These are phyloP conservation scores for Onthophagus taurus DNA, from an alignment of 1,140 invertebrate species.

Conservation along the genomic window DNA sequence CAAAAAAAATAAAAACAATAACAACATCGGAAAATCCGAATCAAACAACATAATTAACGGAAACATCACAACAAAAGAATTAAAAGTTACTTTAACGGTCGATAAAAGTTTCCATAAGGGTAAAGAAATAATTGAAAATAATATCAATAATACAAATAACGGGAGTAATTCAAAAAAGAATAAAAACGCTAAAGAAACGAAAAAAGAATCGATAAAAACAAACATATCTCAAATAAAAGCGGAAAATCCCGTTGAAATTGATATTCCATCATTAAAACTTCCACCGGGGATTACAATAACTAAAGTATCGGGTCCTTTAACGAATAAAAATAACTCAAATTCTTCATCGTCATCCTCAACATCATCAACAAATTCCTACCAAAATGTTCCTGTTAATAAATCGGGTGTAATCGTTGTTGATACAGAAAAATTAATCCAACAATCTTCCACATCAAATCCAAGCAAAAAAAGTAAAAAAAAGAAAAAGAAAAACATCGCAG, in stretches of 20 bases:
- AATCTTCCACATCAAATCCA: conserved; percentile 11
- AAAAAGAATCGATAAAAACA: conserved; percentile 16
- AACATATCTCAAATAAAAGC: conserved; percentile 15
- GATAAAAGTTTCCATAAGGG: conserved; percentile 19
- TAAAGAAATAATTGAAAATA: conserved; percentile 19
- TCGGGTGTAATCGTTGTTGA: conserved; percentile 56
- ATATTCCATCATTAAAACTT: conserved; percentile 43
- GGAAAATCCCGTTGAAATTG: conserved; percentile 21
- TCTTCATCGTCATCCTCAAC: conserved; percentile 30
- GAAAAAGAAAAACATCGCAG: conserved; percentile 48
- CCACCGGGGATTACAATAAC: conserved; percentile 74
- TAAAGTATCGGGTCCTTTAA: conserved; percentile 55
- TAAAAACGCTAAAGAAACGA: conserved; percentile 1
- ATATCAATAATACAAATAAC: conserved; percentile 22
- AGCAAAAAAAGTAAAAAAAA: conserved; percentile 46
- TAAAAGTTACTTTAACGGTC: conserved; percentile 21
- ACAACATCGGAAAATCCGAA: conserved; percentile 15
- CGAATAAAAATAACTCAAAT: conserved; percentile 34
- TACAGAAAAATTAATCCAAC: conserved; percentile 45
- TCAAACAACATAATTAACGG: conserved; percentile 3
- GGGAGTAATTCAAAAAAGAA: conserved; percentile 5
- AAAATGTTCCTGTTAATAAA: conserved; percentile 36
- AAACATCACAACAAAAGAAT: conserved; percentile 20
- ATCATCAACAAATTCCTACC: conserved; percentile 29
- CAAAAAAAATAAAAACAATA: conserved; percentile 43